phyloP scores from a whole-genome alignment of 2,797 vertebrate species.

The Poliocrania exsul region DNA sequence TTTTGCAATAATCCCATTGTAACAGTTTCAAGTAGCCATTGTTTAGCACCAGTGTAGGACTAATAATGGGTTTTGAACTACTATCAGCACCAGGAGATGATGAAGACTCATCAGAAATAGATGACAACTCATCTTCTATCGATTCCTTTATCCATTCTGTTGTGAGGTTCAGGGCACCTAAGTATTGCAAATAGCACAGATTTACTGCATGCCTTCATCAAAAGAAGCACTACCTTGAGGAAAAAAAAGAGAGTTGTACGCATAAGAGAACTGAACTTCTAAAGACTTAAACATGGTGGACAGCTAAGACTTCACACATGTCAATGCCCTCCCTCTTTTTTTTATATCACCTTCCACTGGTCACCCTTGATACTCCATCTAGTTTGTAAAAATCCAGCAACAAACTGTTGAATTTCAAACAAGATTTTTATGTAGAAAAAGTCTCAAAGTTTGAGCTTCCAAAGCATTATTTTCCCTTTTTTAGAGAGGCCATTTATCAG shows the following conservation, averaged over 20 bases:
- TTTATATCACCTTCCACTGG: neutral
- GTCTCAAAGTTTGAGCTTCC: neutral
- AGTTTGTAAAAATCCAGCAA: neutral
- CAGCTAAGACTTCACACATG: neutral
- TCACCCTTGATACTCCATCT: neutral
- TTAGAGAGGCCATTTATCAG: neutral
- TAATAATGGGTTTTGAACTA: conserved; percentile 74
- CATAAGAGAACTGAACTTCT: neutral
- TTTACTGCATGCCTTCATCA: neutral
- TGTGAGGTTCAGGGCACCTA: conserved; percentile 88
- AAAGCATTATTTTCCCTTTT: neutral
- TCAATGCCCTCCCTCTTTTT: neutral
- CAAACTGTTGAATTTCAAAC: too few relatives aligned
- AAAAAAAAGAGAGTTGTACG: neutral
- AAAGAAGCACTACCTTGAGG: neutral
- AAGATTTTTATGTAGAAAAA: neutral
- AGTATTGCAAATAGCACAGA: neutral
- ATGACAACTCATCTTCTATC: conserved; percentile 81
- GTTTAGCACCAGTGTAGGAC: conserved; percentile 87
- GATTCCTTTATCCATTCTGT: conserved; percentile 90
- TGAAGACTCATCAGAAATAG: conserved; percentile 62
- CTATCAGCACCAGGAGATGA: conserved; percentile 67
- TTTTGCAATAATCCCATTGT: conserved; percentile 83
- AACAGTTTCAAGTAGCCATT: conserved; percentile 87
- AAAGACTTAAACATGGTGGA: neutral